A percentile compares a stretch with the other conserved stretches of the same genome.
Evolutionary conservation across 1,140 invertebrate species (phyloP).

Genomic region (Drosophila persimilis): DNA sequence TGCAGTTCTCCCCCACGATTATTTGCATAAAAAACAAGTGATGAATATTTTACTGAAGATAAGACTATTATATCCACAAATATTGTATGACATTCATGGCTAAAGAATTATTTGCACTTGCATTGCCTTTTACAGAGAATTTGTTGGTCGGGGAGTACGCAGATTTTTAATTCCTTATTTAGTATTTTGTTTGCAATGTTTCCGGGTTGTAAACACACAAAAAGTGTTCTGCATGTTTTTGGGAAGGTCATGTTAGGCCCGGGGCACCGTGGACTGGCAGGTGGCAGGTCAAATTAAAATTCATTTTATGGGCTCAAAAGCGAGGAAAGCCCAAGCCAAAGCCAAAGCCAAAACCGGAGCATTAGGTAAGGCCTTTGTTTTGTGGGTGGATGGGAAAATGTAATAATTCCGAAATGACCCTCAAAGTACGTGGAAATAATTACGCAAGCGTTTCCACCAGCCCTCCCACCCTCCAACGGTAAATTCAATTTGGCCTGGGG

Average conservation of each 20-base stretch:
- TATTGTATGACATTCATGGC: background rate
- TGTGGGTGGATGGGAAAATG: slow-evolving; percentile 40
- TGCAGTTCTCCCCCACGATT: background rate
- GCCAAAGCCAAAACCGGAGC: background rate
- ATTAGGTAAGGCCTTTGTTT: slow-evolving; percentile 40
- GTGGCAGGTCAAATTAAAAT: slow-evolving; percentile 52
- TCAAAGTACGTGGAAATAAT: slow-evolving; percentile 66
- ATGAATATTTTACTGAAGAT: slow-evolving; percentile 24
- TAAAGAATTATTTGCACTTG: background rate
- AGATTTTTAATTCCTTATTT: slow-evolving; percentile 44
- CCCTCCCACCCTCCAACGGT: slow-evolving; percentile 2
- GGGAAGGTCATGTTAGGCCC: slow-evolving; percentile 54
- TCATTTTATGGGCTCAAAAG: slow-evolving; percentile 51
- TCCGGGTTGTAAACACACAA: slow-evolving; percentile 37
- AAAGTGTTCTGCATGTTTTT: slow-evolving; percentile 45
- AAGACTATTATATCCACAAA: slow-evolving; percentile 1
- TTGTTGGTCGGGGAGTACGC: background rate
- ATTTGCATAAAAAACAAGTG: background rate
- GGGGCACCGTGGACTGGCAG: slow-evolving; percentile 16
- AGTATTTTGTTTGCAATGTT: slow-evolving; percentile 67
- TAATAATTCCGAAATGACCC: slow-evolving; percentile 57
- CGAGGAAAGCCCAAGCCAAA: slow-evolving; percentile 6
- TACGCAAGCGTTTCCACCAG: slow-evolving; percentile 41
- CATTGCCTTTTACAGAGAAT: slow-evolving; percentile 16
- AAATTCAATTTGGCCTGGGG: slow-evolving; percentile 56